Conservation (phyloP, 2,888 invertebrate species). For the Xestia c-nigrum region DNA sequence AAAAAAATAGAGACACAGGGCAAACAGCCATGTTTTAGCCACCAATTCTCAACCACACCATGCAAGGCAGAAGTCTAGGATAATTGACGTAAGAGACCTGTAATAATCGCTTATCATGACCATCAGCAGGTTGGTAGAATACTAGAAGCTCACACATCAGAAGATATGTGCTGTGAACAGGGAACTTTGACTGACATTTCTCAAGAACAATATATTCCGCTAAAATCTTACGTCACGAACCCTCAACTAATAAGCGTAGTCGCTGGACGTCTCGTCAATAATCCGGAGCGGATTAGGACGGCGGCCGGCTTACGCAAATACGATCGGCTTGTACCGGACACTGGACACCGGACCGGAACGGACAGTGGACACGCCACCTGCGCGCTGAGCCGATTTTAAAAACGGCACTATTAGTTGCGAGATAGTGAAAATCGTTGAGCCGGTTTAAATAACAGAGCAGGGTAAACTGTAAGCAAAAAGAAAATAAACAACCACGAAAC, state of each 20-base stretch:
- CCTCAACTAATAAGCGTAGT: slow-evolving; percentile 71
- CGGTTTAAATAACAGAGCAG: slow-evolving; percentile 1
- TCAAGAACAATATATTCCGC: slow-evolving; percentile 21
- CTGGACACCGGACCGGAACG: slow-evolving; percentile 55
- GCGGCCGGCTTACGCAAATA: slow-evolving; percentile 86
- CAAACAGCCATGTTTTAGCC: neutral
- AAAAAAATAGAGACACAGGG: neutral
- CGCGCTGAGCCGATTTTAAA: slow-evolving; percentile 61
- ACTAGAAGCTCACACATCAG: too few species aligned
- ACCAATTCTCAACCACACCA: neutral
- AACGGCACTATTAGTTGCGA: slow-evolving; percentile 51
- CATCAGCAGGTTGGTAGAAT: neutral
- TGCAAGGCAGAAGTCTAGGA: neutral
- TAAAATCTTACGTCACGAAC: slow-evolving; percentile 3
- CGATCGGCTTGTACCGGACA: slow-evolving; percentile 75
- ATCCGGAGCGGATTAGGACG: slow-evolving; percentile 80
- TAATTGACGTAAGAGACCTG: neutral
- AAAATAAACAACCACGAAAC: neutral
- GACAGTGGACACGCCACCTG: slow-evolving; percentile 62
- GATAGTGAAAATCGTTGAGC: slow-evolving; percentile 25
- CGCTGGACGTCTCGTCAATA: slow-evolving; percentile 80
- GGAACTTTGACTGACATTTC: neutral
- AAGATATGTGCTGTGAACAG: too few species aligned
- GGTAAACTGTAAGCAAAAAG: neutral
- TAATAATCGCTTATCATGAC: neutral